Evolutionary conservation across 1,140 invertebrate species (phyloP), one percentile per base, ranked within the genome.

Genomic region (Episyrphus balteatus): DNA sequence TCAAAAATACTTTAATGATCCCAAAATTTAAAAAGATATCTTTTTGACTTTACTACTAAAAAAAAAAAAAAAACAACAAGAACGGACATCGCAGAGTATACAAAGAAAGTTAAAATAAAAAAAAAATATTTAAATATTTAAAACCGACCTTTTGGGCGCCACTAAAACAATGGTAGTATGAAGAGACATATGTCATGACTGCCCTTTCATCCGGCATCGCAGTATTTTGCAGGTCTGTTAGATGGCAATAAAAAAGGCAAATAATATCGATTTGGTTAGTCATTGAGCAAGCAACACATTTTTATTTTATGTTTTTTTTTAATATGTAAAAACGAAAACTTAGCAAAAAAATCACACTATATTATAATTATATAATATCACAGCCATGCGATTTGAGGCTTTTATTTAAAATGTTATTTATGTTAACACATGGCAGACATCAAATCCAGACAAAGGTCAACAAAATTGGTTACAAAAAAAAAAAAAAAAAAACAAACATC

Each of bases 91-190:
- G 3, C 21, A 26, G 8, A 26, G 21, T 26, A 26, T 26, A 33
- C 10, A 36, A 3, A 36, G 34, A 36, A 36, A 36, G 5, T 15
- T 15, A 6, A 33, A 33, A 6, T 26, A 6, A 36, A 36, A 36
- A 12, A 36, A 36, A 36, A 36, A 36, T 36, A 36, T n/a, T 36
- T 36, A 5, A 5, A 36, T 6, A 15, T 6, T 36, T 26, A 26
- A n/a, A 64, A 66, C 63, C 63, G 78, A 98, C 95, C 94, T 99
- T 97, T 80, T 98, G 92, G 57, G 93, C 92, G 66, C 94, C 94
- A 74, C 92, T 93, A 81, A 99, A 99, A 75, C 92, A 94, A 79
- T 99, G 96, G 79, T 99, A 99, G 78, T 98, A 99, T 48, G 93
- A 96, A 19, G 95, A 98, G 50, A 99, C 93, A 75, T 98, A 99